Evolutionary conservation across 1,140 invertebrate genomes (phyloP), one percentile per base, ranked within the genome.

Genomic region (Hestina assimilis): DNA sequence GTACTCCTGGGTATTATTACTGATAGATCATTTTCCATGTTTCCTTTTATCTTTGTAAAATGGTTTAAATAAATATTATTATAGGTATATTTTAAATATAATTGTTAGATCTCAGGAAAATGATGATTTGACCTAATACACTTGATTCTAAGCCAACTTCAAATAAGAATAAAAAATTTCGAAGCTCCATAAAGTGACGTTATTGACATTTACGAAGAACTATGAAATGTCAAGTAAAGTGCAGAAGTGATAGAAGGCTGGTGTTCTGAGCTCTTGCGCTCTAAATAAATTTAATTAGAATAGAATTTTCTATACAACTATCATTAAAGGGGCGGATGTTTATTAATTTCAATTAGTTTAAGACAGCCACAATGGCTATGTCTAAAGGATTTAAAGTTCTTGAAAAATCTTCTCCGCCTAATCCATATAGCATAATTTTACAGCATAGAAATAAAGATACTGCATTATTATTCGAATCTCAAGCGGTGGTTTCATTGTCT

Each of bases 341-440:
- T 53, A 40, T 42, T 8, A 1, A 24, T 19, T 15, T 12, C 11
- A 15, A 31, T 33, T 59, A 46, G 19, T 47, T 40, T 60, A 23
- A 61, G 29, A 40, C 54, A 42, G 54, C 61, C 76, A 72, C 50
- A 64, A 97, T 97, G 96, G 95, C 96, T 77, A 95, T 98, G 93
- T 96, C 96, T 67, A 97, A 98, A 90, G 93, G 93, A 42, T 98
- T 96, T 89, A 94, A 96, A 69, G 93, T 98, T 64, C 92, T 96
- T 68, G 96, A 97, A 83, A 97, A 97, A 89, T 92, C 94, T 59
- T 93, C 93, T 63, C 93, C 94, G 8, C 93, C 94, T 40, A 95
- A 92, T 85, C 94, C 95, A n/a, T 96, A 97, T 75, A 97, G 96
- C 79, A 91, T 98, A 62, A 90, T 98, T 43, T 88, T 98, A 52